Base-by-base conservation (phyloP, 2,888 invertebrate genomes). In the Acheta domesticus region DNA sequence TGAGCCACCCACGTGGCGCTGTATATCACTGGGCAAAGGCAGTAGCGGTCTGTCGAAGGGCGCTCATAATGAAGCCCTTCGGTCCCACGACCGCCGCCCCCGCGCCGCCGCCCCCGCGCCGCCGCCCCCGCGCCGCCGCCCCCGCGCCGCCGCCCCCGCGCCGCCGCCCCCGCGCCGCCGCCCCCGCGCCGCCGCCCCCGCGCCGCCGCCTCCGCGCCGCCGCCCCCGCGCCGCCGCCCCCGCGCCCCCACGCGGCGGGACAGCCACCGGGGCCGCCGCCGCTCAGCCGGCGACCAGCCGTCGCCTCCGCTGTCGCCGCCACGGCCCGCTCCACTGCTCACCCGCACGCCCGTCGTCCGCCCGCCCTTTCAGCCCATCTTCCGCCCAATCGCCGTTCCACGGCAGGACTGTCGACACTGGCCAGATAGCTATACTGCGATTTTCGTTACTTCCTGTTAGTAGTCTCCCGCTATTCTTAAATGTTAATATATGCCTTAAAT, bases 31-130 rank as follows among this genome's bases (percentile, higher is more conserved):
- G 36, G 0, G 36, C 36, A 36, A 36, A 36, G n/a, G 62, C 62
- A 62, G 62, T 11, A 62, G 62, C n/a, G 14, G 62, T 62, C 62
- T 11, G 62, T 62, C 62, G 16, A 62, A 14, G 62, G 16, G 16
- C 62, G 62, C 62, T 62, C 16, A 14, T 62, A 62, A 62, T 62
- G 62, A 62, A 62, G 62, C 16, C 62, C 36, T 4, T 8, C 8
- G 36, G 8, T 36, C 36, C 36, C 14, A 11, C 16, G 16, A 11
- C 16, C n/a, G 16, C 62, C 4, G 14, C 16, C 16, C 4, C 62
- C 62, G 1, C 62, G n/a, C 4, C 16, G 5, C n/a, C 2, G 0
- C 5, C 1, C 1, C 1, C 3, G 1, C 62, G 3, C 62, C 62
- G 16, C 62, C 62, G 62, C 62, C n/a, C n/a, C n/a, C n/a, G n/a